These are phyloP conservation scores for Vimba vimba DNA, from an alignment of 2,113 vertebrate genomes.

Conservation along the genomic window DNA sequence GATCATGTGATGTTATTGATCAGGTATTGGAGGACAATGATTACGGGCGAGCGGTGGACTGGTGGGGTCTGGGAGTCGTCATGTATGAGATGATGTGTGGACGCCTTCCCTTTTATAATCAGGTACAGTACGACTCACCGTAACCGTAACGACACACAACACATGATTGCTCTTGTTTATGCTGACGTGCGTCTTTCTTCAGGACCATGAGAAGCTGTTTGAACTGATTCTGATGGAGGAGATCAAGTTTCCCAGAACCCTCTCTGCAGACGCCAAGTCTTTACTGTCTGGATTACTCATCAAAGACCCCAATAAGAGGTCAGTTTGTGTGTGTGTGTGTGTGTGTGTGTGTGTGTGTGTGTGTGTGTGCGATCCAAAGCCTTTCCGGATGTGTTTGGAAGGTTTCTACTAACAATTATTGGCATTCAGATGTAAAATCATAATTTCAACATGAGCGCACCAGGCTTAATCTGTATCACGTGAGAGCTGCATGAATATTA, in stretches of 20 bases:
- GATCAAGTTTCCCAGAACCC: slow-evolving; percentile 79
- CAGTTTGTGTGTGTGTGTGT: too few species aligned
- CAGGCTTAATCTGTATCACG: background rate
- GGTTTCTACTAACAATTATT: background rate
- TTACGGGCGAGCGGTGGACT: slow-evolving; percentile 79
- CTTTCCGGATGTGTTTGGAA: background rate
- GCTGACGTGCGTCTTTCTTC: slow-evolving; percentile 27
- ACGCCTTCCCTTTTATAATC: slow-evolving; percentile 80
- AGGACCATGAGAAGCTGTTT: slow-evolving; percentile 82
- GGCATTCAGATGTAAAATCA: background rate
- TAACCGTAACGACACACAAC: background rate
- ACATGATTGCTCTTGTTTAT: background rate
- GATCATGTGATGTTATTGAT: background rate
- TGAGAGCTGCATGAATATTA: background rate
- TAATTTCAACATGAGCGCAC: background rate
- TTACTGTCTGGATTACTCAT: slow-evolving; percentile 79
- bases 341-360: too few species aligned
- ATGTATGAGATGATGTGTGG: slow-evolving; percentile 83
- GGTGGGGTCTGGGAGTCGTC: slow-evolving; percentile 80
- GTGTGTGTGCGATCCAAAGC: too few species aligned
- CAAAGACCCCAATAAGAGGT: slow-evolving; percentile 81
- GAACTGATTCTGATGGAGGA: slow-evolving; percentile 82
- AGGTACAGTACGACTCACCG: slow-evolving; percentile 29
- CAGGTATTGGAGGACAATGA: slow-evolving; percentile 82
- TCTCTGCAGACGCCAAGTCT: slow-evolving; percentile 79